Evolutionary conservation across 2,113 vertebrate genomes (phyloP), one percentile per base, ranked within the genome.

Genomic region (Hypomesus transpacificus): DNA sequence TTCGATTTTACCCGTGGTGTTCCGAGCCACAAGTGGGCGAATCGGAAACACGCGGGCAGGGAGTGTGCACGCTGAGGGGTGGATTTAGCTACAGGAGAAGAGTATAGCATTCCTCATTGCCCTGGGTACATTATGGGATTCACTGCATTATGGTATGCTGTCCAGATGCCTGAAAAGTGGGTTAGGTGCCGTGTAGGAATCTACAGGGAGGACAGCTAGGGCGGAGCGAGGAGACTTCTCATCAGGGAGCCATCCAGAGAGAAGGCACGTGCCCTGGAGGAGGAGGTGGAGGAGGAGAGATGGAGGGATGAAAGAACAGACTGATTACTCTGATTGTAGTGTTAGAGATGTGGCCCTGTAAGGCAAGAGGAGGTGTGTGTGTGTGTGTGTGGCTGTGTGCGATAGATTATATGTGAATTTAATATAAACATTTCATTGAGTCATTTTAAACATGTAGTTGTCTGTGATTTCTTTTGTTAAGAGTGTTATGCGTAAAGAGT

Each of bases 271-370:
- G 34, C 50, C 39, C 26, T 53, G 13, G 65, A 67, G 66, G 28
- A 56, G 59, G 26, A 54, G 13, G 65, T 53, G 66, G 28, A 56
- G 59, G 26, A 54, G 24, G 39, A 54, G 69, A 68, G 54, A 56
- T 54, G 39, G 18, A 51, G 50, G 46, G 57, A 64, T 59, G 68
- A 70, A 70, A 66, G 54, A 34, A 62, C 13, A 18, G 18, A 13
- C 34, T 31, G 73, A 54, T 64, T 54, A 46, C 18, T 54, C 26
- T 26, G 22, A 34, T 34, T 63, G 17, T 4, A 39, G 61, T 63
- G 26, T 63, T 39, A 39, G 8, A 39, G 61, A 26, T 28, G 59
- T 61, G 22, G 14, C 16, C 13, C 59, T 26, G 22, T 21, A 63
- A 18, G 24, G 59, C 21, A 21, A 6, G 3, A 34, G 24, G 16